Evolutionary conservation across 1,140 invertebrate species (phyloP).

Genomic region (Bactericera cockerelli): DNA sequence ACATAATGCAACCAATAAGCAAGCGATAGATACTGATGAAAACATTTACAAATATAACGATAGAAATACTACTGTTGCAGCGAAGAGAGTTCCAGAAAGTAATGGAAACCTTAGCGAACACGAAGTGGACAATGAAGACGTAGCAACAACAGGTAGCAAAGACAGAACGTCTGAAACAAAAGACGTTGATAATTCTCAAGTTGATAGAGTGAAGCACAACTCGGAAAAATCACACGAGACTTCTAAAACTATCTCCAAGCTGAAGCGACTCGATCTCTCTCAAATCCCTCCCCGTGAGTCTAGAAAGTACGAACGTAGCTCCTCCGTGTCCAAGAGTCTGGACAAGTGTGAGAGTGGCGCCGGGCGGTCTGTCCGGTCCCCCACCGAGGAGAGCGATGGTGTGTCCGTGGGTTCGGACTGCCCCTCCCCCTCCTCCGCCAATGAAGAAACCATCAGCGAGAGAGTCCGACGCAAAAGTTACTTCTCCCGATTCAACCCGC

Average conservation of each 20-base stretch:
- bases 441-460: constrained; percentile 61
- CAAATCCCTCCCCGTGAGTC: constrained; percentile 8
- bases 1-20: too few species aligned
- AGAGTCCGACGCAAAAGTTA: constrained; percentile 70
- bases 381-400: constrained; percentile 42
- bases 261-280: constrained; percentile 15
- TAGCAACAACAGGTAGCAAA: background rate
- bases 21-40: too few species aligned
- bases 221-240: constrained; percentile 7
- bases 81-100: background rate
- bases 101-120: background rate
- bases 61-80: too few species aligned
- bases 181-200: background rate
- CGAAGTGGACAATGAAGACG: background rate
- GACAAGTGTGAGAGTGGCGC: constrained; percentile 13
- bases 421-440: constrained; percentile 31
- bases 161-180: background rate
- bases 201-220: background rate
- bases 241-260: constrained; percentile 15
- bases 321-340: constrained; percentile 8
- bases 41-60: too few species aligned
- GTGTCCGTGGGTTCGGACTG: constrained; percentile 49
- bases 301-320: constrained; percentile 10
- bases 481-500: background rate
- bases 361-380: constrained; percentile 32